These are phyloP conservation scores for Bombus huntii DNA, from an alignment of 1,140 invertebrate species.

Conservation along the genomic window DNA sequence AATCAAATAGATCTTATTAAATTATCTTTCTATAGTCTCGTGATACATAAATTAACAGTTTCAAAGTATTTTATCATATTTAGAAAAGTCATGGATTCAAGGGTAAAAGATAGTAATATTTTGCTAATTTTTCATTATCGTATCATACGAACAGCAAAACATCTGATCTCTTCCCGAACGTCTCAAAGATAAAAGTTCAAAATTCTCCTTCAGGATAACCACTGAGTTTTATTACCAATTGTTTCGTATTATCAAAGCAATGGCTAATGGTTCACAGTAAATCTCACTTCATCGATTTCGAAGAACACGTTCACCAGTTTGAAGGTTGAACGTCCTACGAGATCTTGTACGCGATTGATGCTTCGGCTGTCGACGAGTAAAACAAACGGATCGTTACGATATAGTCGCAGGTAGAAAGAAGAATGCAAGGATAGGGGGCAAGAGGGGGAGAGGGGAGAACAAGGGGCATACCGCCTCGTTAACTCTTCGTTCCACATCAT, in stretches of 20 bases:
- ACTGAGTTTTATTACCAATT: background rate
- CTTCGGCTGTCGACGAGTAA: conserved; percentile 48
- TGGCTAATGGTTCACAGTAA: background rate
- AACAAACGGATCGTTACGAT: conserved; percentile 66
- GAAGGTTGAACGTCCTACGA: background rate
- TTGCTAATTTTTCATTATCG: too few species aligned
- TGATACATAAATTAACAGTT: too few species aligned
- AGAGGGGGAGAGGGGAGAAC: conserved; percentile 23
- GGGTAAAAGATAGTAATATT: too few species aligned
- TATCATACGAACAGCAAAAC: too few species aligned
- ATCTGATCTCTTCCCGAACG: too few species aligned
- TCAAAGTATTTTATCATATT: too few species aligned
- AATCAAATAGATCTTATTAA: too few species aligned
- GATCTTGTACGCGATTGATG: conserved; percentile 40
- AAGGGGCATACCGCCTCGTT: conserved; percentile 67
- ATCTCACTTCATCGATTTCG: background rate
- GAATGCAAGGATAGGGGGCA: conserved; percentile 4
- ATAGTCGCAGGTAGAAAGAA: conserved; percentile 51
- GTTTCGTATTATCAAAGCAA: background rate
- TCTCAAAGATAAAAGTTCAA: too few species aligned
- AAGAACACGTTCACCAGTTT: background rate
- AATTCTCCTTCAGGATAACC: background rate
- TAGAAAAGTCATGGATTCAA: too few species aligned
- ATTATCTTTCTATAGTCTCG: too few species aligned
- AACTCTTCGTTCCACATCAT: conserved; percentile 71